Conservation (phyloP, 1,140 invertebrate species). For the Cardiocondyla obscurior region DNA sequence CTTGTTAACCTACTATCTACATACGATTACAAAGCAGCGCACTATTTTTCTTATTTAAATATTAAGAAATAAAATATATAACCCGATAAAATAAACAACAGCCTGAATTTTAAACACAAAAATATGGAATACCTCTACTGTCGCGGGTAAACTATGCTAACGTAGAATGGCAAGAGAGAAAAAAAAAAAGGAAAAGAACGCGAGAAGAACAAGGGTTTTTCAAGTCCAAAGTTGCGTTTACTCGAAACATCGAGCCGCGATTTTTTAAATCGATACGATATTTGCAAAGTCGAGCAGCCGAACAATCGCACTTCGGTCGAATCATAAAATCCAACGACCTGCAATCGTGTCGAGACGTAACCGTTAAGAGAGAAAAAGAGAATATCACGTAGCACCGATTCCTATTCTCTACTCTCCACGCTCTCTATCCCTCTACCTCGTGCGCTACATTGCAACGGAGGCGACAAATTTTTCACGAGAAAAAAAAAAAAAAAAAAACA, state of each 20-base stretch:
- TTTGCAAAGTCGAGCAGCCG: slow-evolving; percentile 38
- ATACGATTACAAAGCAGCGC: not conserved
- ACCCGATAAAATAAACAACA: too few relatives aligned
- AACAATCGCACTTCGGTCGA: slow-evolving; percentile 37
- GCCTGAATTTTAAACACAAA: not conserved
- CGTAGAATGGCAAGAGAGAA: too few relatives aligned
- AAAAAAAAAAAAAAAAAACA: slow-evolving; percentile 32
- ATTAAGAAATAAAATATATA: too few relatives aligned
- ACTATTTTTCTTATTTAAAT: too few relatives aligned
- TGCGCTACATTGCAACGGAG: slow-evolving; percentile 1
- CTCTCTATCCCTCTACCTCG: not conserved
- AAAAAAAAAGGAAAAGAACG: not conserved
- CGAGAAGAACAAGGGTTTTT: not conserved
- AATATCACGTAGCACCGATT: slow-evolving; percentile 39
- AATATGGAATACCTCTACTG: not conserved
- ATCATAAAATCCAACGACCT: slow-evolving; percentile 44
- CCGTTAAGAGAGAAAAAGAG: not conserved
- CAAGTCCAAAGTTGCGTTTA: not conserved
- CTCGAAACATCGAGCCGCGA: not conserved
- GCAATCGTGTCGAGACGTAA: slow-evolving; percentile 39
- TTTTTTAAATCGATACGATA: slow-evolving; percentile 36
- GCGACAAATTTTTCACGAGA: slow-evolving; percentile 26
- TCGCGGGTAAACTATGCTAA: not conserved
- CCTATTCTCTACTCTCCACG: not conserved
- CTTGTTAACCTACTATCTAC: not conserved